Evolutionary conservation across 2,888 invertebrate species (phyloP).

Genomic region (Ophraella communa): DNA sequence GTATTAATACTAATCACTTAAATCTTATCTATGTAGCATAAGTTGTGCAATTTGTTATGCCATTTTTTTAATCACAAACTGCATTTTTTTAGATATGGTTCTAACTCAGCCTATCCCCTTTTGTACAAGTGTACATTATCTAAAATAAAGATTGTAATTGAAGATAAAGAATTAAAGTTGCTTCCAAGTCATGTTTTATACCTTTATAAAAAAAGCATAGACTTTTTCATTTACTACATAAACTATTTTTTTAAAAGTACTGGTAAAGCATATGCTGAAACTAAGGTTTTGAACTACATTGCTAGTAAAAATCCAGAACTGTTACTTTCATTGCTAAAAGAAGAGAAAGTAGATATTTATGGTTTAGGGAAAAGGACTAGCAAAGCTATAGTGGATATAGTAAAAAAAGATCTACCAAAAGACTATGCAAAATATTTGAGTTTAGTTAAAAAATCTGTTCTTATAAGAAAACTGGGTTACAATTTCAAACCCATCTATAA

Average conservation of each 20-base stretch:
- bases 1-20: too few species aligned
- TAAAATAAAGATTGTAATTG: conserved; percentile 37
- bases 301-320: conserved; percentile 34
- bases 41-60: too few species aligned
- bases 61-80: not conserved
- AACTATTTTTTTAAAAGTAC: conserved; percentile 27
- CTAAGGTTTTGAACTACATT: conserved; percentile 32
- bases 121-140: conserved; percentile 40
- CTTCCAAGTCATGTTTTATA: conserved; percentile 38
- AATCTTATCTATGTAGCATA: too few species aligned
- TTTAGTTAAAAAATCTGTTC: conserved; percentile 26
- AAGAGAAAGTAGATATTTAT: conserved; percentile 1
- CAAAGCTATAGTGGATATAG: conserved; percentile 27
- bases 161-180: conserved; percentile 33
- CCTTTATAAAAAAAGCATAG: conserved; percentile 34
- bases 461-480: conserved; percentile 32
- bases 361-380: conserved; percentile 34
- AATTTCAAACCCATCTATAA: conserved; percentile 30
- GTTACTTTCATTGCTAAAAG: conserved; percentile 30
- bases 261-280: conserved; percentile 21
- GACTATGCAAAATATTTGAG: conserved; percentile 24
- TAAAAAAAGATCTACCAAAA: conserved; percentile 31
- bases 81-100: conserved; percentile 43
- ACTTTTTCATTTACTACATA: conserved; percentile 36
- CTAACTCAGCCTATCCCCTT: conserved; percentile 34